phyloP scores from a whole-genome alignment of 2,113 vertebrate species.

The Peucedramus taeniatus region DNA sequence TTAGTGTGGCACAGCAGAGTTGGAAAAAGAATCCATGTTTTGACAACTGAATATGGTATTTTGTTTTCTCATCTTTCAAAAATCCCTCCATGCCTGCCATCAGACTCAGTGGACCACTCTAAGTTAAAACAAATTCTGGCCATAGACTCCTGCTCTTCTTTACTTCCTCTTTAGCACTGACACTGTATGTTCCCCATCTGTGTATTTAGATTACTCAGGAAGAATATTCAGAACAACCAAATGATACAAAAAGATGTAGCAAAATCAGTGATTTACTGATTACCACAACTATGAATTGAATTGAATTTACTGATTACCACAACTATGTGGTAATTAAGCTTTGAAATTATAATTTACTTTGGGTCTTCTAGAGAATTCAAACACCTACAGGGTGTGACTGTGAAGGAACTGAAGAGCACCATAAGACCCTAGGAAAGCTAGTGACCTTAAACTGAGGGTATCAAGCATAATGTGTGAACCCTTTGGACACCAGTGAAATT shows the following conservation, averaged over 20 bases:
- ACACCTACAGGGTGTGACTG: background rate
- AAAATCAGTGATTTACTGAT: background rate
- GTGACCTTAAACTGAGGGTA: background rate
- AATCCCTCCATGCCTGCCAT: background rate
- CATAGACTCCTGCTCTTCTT: background rate
- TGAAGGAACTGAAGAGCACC: background rate
- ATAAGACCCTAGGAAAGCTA: background rate
- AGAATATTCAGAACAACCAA: background rate
- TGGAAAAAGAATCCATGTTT: background rate
- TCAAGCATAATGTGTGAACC: background rate
- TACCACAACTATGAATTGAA: too few relatives aligned
- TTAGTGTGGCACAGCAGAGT: background rate
- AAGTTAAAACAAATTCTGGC: background rate
- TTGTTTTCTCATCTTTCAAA: background rate
- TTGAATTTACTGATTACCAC: too few relatives aligned
- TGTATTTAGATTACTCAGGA: background rate
- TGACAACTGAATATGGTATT: background rate
- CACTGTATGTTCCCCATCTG: background rate
- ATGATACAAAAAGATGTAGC: background rate
- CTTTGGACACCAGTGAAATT: background rate
- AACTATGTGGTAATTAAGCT: background rate
- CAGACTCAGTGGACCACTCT: background rate
- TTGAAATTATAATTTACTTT: background rate
- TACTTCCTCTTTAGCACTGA: background rate
- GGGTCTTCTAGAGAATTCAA: background rate